Conservation (phyloP, 2,797 vertebrate genomes). For the Enteromius viviparus region DNA sequence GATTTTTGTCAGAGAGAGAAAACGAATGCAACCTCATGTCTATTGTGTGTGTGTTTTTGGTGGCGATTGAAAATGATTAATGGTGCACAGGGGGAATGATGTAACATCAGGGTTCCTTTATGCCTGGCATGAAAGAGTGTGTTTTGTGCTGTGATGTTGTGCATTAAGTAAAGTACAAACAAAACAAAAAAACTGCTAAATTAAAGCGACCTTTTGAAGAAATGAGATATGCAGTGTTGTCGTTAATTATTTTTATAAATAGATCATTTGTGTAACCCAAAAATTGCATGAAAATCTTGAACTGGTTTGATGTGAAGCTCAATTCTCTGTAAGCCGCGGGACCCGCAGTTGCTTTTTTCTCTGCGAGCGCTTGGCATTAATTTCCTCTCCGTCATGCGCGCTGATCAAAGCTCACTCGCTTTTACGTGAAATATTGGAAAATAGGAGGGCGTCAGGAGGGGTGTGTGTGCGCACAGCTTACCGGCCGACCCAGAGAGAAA, state of each 20-base stretch:
- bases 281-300: conserved; percentile 14
- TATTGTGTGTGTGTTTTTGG: background rate
- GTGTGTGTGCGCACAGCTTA: conserved; percentile 58
- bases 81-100: conserved; percentile 69
- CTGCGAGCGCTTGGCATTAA: conserved; percentile 12
- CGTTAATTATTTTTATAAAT: conserved; percentile 13
- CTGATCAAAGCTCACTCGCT: conserved; percentile 59
- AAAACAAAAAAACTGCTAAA: background rate
- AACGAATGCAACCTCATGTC: background rate
- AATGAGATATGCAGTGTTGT: conserved; percentile 14
- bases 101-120: conserved; percentile 73
- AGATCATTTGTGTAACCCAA: background rate
- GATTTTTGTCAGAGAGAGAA: conserved; percentile 6
- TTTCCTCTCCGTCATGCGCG: conserved; percentile 26
- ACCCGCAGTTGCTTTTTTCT: background rate
- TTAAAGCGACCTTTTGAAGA: conserved; percentile 23
- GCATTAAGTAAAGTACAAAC: background rate
- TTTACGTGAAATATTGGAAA: conserved; percentile 71
- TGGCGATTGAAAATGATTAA: conserved; percentile 33
- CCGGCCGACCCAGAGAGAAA: conserved; percentile 64
- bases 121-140: conserved; percentile 26
- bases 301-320: conserved; percentile 3
- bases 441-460: conserved; percentile 68
- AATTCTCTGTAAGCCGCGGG: background rate
- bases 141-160: conserved; percentile 40